Percentiles rank a stretch among this genome's conserved stretches.
These are phyloP conservation scores for Puntigrus tetrazona DNA, from an alignment of 2,113 vertebrate species.

Conservation along the genomic window DNA sequence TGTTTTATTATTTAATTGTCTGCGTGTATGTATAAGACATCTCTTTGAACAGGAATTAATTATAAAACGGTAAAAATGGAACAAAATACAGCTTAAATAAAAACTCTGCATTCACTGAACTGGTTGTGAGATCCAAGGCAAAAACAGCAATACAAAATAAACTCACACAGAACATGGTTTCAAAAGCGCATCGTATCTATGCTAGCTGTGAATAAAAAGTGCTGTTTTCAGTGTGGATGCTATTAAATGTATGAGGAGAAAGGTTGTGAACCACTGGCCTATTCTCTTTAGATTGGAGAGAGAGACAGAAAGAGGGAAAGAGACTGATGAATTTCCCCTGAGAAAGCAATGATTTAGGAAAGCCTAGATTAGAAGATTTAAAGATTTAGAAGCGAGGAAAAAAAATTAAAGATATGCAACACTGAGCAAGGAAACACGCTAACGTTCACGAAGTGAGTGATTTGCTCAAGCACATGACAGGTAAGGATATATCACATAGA, in stretches of 20 bases:
- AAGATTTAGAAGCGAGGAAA: not conserved
- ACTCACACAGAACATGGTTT: not conserved
- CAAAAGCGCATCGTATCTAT: not conserved
- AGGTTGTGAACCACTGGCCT: not conserved
- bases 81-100: not conserved
- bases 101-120: not conserved
- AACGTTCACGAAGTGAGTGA: not conserved
- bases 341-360: slow-evolving; percentile 15
- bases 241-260: not conserved
- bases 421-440: not conserved
- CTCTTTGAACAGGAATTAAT: not conserved
- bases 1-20: not conserved
- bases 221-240: not conserved
- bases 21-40: not conserved
- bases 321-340: not conserved
- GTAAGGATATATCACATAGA: not conserved
- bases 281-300: not conserved
- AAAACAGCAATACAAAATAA: not conserved
- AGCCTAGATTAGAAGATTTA: too few species aligned
- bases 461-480: slow-evolving; percentile 12
- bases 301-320: not conserved
- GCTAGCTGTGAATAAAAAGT: not conserved
- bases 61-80: not conserved
- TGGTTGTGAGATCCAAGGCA: not conserved
- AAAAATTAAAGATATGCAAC: not conserved